Conservation (phyloP, 2,888 invertebrate species). For the Craniophora ligustri region DNA sequence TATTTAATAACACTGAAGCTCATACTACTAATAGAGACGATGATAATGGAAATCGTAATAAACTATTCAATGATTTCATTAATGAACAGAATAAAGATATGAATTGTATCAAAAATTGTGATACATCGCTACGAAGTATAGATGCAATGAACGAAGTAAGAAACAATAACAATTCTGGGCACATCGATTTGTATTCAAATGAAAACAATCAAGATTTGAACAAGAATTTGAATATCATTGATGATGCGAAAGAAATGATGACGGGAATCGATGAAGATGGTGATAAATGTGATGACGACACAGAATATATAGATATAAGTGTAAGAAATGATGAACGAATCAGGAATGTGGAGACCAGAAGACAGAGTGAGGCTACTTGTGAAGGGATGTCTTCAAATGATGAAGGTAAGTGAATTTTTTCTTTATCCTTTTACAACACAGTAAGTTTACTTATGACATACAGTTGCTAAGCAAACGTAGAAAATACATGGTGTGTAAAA, state of each 20-base stretch:
- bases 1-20: conserved; percentile 30
- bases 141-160: conserved; percentile 42
- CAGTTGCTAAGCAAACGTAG: too few relatives aligned
- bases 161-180: conserved; percentile 38
- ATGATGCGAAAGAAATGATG: background rate
- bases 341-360: background rate
- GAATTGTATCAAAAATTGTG: background rate
- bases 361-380: background rate
- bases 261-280: conserved; percentile 15
- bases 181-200: conserved; percentile 10
- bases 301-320: conserved; percentile 30
- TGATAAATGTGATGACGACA: conserved; percentile 4
- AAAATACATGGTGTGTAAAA: too few relatives aligned
- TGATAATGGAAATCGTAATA: background rate
- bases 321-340: conserved; percentile 19
- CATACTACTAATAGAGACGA: background rate
- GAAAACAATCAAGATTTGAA: conserved; percentile 8
- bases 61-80: conserved; percentile 24
- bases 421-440: background rate
- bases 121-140: conserved; percentile 17
- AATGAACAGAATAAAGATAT: conserved; percentile 8
- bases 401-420: conserved; percentile 56
- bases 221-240: conserved; percentile 11
- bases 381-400: conserved; percentile 52
- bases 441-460: too few relatives aligned